Conservation (phyloP, 2,888 invertebrate species). For the Linnaemya vulpina region DNA sequence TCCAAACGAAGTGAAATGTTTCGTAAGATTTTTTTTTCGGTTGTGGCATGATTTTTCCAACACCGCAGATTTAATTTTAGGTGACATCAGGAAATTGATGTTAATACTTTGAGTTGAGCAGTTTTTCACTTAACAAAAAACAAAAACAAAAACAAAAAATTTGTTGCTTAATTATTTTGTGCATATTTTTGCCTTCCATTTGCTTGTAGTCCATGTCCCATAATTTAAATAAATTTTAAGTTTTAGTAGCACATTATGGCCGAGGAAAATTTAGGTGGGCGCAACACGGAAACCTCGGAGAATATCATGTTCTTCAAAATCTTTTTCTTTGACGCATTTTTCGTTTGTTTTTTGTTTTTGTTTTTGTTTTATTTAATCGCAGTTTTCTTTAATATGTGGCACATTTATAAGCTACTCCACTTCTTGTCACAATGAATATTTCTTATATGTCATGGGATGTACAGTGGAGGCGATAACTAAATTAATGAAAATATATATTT, state of each 20-base stretch:
- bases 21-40: conserved; percentile 47
- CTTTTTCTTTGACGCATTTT: conserved; percentile 23
- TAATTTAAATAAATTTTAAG: conserved; percentile 66
- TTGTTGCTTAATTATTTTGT: conserved; percentile 47
- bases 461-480: conserved; percentile 36
- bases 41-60: not conserved
- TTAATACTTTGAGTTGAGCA: conserved; percentile 53
- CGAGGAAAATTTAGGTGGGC: conserved; percentile 58
- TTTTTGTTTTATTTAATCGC: not conserved
- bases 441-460: not conserved
- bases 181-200: conserved; percentile 48
- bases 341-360: conserved; percentile 8
- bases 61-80: not conserved
- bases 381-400: conserved; percentile 51
- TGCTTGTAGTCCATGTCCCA: conserved; percentile 55
- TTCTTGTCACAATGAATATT: conserved; percentile 47
- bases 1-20: conserved; percentile 59
- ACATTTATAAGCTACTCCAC: conserved; percentile 56
- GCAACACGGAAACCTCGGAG: conserved; percentile 66
- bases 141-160: not conserved
- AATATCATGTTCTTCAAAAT: conserved; percentile 51
- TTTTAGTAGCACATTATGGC: conserved; percentile 58
- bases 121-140: conserved; percentile 50
- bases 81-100: conserved; percentile 66
- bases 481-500: not conserved